Conservation (phyloP, 1,140 invertebrate genomes). For the Drosophila biarmipes region DNA sequence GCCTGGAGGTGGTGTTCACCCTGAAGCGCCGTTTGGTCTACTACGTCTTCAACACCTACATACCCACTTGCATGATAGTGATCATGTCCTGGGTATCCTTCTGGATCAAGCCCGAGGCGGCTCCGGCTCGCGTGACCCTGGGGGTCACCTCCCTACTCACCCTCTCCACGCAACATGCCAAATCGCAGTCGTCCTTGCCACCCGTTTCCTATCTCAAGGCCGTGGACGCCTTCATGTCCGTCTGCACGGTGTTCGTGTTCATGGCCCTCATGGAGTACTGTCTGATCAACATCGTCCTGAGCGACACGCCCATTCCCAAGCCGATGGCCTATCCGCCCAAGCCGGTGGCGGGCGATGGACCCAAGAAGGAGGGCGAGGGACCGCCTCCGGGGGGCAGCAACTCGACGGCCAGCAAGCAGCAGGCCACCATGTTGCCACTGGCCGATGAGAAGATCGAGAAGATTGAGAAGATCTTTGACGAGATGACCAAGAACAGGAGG, state of each 20-base stretch:
- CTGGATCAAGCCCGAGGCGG: slow-evolving; percentile 96
- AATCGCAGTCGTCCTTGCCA: slow-evolving; percentile 94
- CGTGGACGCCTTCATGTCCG: slow-evolving; percentile 96
- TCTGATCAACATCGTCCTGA: slow-evolving; percentile 94
- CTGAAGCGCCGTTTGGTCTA: slow-evolving; percentile 93
- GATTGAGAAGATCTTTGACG: slow-evolving; percentile 82
- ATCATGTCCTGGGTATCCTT: slow-evolving; percentile 97
- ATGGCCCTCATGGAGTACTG: slow-evolving; percentile 98
- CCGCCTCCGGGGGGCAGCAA: slow-evolving; percentile 42
- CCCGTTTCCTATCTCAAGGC: slow-evolving; percentile 96
- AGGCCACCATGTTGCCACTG: slow-evolving; percentile 63
- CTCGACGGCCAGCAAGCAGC: slow-evolving; percentile 37
- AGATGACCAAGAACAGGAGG: slow-evolving; percentile 81
- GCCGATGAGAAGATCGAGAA: slow-evolving; percentile 81
- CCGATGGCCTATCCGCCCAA: slow-evolving; percentile 83
- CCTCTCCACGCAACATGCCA: slow-evolving; percentile 95
- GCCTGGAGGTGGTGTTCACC: slow-evolving; percentile 93
- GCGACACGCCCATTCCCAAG: slow-evolving; percentile 82
- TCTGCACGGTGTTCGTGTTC: slow-evolving; percentile 96
- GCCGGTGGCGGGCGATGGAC: slow-evolving; percentile 66
- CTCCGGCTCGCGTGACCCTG: slow-evolving; percentile 94
- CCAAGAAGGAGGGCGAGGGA: slow-evolving; percentile 67
- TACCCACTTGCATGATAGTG: slow-evolving; percentile 94
- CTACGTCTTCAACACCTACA: slow-evolving; percentile 95
- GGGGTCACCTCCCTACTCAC: slow-evolving; percentile 96